A percentile compares a stretch with the other conserved stretches of the same genome.
Conservation (phyloP, 2,888 invertebrate genomes). For the Dysmachus trigonus region DNA sequence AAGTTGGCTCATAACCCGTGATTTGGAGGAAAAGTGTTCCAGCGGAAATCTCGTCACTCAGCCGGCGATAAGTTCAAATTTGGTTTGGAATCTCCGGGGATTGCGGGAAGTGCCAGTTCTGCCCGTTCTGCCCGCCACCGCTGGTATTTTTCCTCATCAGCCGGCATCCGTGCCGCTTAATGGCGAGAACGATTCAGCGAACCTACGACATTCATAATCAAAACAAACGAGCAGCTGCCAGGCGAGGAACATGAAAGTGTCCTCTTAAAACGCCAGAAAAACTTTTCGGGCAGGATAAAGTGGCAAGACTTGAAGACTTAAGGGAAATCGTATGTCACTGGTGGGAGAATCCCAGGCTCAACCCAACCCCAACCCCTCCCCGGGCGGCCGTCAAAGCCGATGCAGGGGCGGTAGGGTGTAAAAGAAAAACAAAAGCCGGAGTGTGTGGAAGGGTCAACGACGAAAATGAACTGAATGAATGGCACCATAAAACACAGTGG, state of each 20-base stretch:
- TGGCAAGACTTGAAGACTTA: slow-evolving; percentile 42
- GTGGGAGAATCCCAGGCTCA: neutral
- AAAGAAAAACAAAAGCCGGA: slow-evolving; percentile 9
- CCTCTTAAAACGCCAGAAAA: slow-evolving; percentile 37
- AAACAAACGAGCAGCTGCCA: slow-evolving; percentile 39
- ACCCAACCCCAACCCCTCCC: no score
- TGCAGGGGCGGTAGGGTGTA: neutral
- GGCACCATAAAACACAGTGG: slow-evolving; percentile 21
- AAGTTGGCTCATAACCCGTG: neutral
- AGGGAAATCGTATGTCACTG: slow-evolving; percentile 37
- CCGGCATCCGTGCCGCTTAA: slow-evolving; percentile 22
- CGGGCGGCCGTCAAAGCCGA: neutral
- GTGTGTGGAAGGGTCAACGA: slow-evolving; percentile 17
- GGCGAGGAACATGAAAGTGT: slow-evolving; percentile 10
- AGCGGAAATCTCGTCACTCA: slow-evolving; percentile 9
- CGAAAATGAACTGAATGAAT: slow-evolving; percentile 32
- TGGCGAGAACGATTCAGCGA: slow-evolving; percentile 23
- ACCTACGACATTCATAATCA: slow-evolving; percentile 39
- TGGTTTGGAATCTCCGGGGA: slow-evolving; percentile 22
- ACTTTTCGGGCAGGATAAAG: slow-evolving; percentile 34
- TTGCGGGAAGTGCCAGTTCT: slow-evolving; percentile 2
- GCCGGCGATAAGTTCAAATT: slow-evolving; percentile 36
- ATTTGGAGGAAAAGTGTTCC: slow-evolving; percentile 1
- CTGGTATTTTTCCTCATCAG: slow-evolving; percentile 31
- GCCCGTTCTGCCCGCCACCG: neutral